A percentile compares a stretch with the other conserved stretches of the same genome.
Conservation (phyloP, 2,797 vertebrate genomes). For the Pagetopsis macropterus region DNA sequence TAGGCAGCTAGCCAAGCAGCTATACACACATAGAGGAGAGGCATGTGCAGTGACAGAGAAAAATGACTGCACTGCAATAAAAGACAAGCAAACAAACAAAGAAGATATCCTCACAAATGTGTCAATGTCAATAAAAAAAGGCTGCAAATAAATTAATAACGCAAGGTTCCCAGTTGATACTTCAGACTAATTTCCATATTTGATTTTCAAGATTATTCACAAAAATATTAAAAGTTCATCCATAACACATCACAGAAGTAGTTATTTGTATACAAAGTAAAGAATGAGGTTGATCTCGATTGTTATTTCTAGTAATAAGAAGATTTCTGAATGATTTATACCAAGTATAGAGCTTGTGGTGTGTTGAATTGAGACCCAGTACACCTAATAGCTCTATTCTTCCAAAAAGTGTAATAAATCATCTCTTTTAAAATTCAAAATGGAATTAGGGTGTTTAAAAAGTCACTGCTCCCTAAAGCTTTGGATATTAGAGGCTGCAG, state of each 20-base stretch:
- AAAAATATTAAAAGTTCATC: background rate
- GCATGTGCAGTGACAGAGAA: background rate
- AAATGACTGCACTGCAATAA: no score
- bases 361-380: constrained; percentile 22
- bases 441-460: constrained; percentile 41
- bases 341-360: background rate
- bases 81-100: no score
- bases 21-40: background rate
- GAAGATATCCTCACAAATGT: no score
- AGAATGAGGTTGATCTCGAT: background rate
- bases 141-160: no score
- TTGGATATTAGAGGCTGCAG: constrained; percentile 1
- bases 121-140: no score
- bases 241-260: background rate
- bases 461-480: constrained; percentile 10
- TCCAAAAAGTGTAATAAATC: constrained; percentile 29
- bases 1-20: background rate
- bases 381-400: constrained; percentile 1
- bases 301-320: background rate
- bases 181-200: background rate
- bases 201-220: background rate
- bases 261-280: background rate
- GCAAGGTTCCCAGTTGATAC: no score
- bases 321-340: background rate
- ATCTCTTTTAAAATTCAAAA: constrained; percentile 18